Percentiles rank a stretch among this genome's conserved stretches.
Evolutionary conservation across 2,797 vertebrate species (phyloP).

Genomic region (Cyclura pinguis): DNA sequence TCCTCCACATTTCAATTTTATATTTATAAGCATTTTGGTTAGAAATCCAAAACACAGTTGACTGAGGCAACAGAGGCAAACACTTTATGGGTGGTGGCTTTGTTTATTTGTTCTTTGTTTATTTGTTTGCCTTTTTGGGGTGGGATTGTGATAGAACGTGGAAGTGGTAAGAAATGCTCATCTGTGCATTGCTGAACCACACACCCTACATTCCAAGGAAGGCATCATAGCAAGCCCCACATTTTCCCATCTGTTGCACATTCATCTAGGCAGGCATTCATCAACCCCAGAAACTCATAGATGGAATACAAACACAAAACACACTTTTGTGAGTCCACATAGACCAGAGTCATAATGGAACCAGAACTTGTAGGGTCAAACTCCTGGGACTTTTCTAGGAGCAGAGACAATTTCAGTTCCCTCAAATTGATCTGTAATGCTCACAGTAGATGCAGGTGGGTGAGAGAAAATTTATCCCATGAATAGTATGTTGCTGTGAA

Average conservation of each 20-base stretch:
- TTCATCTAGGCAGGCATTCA: neutral
- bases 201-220: neutral
- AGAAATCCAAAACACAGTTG: neutral
- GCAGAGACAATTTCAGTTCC: neutral
- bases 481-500: neutral
- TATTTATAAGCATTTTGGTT: conserved; percentile 5
- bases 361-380: neutral
- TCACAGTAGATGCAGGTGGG: neutral
- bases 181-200: neutral
- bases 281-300: neutral
- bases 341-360: neutral
- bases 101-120: neutral
- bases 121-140: neutral
- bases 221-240: neutral
- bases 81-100: neutral
- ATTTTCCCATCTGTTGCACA: neutral
- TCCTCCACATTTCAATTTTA: neutral
- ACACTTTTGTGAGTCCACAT: neutral
- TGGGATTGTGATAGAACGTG: neutral
- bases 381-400: neutral
- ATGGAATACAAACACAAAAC: neutral
- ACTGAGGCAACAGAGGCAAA: neutral
- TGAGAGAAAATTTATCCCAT: neutral
- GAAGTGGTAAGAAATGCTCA: neutral
- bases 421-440: neutral